Evolutionary conservation across 2,113 vertebrate species (phyloP).

Genomic region (Corythornis vintsioides): DNA sequence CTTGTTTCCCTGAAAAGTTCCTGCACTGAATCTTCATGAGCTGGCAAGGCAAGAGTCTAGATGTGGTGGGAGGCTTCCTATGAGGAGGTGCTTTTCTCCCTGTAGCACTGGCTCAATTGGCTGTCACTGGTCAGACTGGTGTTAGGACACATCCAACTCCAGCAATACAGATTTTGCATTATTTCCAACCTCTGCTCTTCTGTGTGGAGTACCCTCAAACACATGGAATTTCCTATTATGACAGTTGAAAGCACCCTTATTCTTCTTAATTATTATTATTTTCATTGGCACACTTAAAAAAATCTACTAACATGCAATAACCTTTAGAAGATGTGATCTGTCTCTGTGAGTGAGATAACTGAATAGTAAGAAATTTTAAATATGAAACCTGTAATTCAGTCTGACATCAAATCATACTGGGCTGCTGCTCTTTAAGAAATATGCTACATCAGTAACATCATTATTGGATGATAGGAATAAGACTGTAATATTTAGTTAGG

Average conservation of each 20-base stretch:
- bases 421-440: conserved; percentile 62
- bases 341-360: conserved; percentile 29
- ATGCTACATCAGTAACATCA: conserved; percentile 38
- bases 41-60: neutral
- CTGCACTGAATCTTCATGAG: neutral
- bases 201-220: neutral
- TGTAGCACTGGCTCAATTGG: neutral
- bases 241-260: conserved; percentile 6
- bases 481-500: conserved; percentile 70
- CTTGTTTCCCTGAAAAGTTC: conserved; percentile 26
- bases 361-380: conserved; percentile 36
- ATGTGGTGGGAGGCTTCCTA: neutral
- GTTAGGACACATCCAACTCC: neutral
- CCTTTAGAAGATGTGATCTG: conserved; percentile 11
- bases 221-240: neutral
- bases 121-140: neutral
- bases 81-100: neutral
- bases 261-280: neutral
- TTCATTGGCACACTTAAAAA: neutral
- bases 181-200: neutral
- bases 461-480: conserved; percentile 66
- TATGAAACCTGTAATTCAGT: conserved; percentile 56
- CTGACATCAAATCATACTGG: conserved; percentile 13
- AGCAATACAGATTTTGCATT: conserved; percentile 14
- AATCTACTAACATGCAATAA: neutral